A percentile compares a stretch with the other conserved stretches of the same genome.
phyloP scores from a whole-genome alignment of 2,888 invertebrate genomes.

The Eucera pruinosa region DNA sequence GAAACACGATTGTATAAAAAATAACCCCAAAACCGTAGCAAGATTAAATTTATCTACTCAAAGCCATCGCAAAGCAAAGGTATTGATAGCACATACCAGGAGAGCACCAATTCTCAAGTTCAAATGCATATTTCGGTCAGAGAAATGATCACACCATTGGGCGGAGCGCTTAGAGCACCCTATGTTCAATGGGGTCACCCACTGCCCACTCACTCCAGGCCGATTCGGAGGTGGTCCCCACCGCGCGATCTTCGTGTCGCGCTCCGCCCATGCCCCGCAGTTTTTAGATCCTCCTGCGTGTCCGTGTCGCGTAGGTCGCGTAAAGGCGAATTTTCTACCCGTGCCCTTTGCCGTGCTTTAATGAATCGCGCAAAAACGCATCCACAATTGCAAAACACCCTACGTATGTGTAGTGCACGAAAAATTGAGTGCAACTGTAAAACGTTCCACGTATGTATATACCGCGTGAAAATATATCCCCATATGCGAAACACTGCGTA shows the following conservation, averaged over 20 bases:
- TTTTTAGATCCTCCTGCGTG: constrained; percentile 31
- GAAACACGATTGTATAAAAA: too few species aligned
- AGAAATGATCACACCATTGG: constrained; percentile 15
- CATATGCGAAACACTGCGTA: too few species aligned
- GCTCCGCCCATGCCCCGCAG: constrained; percentile 48
- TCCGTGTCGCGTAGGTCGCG: constrained; percentile 23
- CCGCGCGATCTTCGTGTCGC: neutral
- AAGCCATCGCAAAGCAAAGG: neutral
- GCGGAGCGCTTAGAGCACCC: constrained; percentile 30
- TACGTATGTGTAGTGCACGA: too few species aligned
- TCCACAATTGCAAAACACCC: too few species aligned
- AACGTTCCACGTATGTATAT: too few species aligned
- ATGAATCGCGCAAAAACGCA: constrained; percentile 10
- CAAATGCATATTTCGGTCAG: neutral
- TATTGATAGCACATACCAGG: too few species aligned
- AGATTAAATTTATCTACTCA: neutral
- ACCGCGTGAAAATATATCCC: too few species aligned
- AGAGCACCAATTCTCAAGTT: neutral
- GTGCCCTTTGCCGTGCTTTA: constrained; percentile 12
- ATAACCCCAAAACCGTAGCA: too few species aligned
- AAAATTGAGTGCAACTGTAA: too few species aligned
- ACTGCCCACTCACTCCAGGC: constrained; percentile 15
- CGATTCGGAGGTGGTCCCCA: constrained; percentile 40
- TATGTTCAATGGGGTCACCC: constrained; percentile 22
- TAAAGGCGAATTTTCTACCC: neutral